These are phyloP conservation scores for Acrocephalus scirpaceus DNA, from an alignment of 2,797 vertebrate species.

Conservation along the genomic window DNA sequence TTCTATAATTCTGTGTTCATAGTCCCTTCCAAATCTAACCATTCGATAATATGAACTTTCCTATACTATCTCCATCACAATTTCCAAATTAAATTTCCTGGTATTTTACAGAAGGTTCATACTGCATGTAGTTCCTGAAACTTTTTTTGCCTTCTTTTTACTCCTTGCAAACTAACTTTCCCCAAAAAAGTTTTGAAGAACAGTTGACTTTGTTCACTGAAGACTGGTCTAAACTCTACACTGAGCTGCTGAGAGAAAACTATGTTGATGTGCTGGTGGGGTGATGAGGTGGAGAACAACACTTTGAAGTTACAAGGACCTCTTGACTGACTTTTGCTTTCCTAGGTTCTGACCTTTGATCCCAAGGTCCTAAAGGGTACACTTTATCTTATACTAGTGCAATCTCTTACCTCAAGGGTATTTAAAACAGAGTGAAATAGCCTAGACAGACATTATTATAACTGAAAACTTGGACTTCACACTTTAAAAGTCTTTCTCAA, in stretches of 20 bases:
- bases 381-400: neutral
- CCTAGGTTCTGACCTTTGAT: neutral
- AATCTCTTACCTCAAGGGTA: neutral
- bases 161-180: neutral
- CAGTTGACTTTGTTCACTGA: neutral
- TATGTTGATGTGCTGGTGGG: neutral
- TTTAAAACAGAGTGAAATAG: neutral
- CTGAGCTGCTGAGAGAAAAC: neutral
- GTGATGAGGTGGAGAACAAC: rapidly evolving
- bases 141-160: neutral
- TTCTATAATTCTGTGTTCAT: neutral
- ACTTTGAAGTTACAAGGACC: neutral
- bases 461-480: neutral
- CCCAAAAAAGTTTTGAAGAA: neutral
- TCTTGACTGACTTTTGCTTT: neutral
- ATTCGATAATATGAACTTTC: neutral
- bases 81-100: neutral
- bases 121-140: neutral
- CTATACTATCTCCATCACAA: neutral
- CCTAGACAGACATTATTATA: neutral
- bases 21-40: neutral
- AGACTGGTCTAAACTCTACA: neutral
- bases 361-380: neutral
- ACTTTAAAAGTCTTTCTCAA: neutral
- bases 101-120: neutral